These are phyloP conservation scores for Magallana gigas DNA, from an alignment of 1,140 invertebrate species.

Conservation along the genomic window DNA sequence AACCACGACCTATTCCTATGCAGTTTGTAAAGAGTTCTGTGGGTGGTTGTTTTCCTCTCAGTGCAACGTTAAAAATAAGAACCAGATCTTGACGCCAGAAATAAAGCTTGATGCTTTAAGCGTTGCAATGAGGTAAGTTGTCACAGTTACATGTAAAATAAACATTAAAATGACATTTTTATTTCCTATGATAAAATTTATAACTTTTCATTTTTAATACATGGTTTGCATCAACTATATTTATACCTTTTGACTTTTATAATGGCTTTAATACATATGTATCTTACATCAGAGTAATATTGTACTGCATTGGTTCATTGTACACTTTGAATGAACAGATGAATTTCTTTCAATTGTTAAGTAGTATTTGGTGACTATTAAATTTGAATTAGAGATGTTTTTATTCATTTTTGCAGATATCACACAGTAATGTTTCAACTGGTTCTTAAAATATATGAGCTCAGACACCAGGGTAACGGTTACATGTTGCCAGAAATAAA, in stretches of 20 bases:
- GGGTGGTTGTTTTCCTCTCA: constrained; percentile 60
- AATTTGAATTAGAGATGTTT: no score
- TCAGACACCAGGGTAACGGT: constrained; percentile 68
- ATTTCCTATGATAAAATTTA: no score
- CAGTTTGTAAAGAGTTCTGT: constrained; percentile 72
- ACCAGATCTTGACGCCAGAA: constrained; percentile 56
- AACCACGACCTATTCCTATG: constrained; percentile 66
- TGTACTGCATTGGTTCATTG: no score
- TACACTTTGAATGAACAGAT: no score
- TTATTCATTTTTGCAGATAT: constrained; percentile 26
- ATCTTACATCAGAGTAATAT: no score
- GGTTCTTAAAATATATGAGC: constrained; percentile 65
- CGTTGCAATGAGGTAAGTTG: constrained; percentile 58
- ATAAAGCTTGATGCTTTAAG: constrained; percentile 63
- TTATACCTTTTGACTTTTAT: no score
- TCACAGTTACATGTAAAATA: neutral
- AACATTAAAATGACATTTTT: no score
- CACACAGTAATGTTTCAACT: constrained; percentile 70
- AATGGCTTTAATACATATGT: no score
- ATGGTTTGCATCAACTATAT: no score
- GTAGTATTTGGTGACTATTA: no score
- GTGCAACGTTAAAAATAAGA: constrained; percentile 47
- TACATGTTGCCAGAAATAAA: constrained; percentile 66
- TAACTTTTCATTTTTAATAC: no score
- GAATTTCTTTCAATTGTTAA: no score